These are phyloP conservation scores for roundworm (Caenorhabditis elegans) DNA, from an alignment of 1,140 invertebrate genomes.

Conservation along the genomic window DNA sequence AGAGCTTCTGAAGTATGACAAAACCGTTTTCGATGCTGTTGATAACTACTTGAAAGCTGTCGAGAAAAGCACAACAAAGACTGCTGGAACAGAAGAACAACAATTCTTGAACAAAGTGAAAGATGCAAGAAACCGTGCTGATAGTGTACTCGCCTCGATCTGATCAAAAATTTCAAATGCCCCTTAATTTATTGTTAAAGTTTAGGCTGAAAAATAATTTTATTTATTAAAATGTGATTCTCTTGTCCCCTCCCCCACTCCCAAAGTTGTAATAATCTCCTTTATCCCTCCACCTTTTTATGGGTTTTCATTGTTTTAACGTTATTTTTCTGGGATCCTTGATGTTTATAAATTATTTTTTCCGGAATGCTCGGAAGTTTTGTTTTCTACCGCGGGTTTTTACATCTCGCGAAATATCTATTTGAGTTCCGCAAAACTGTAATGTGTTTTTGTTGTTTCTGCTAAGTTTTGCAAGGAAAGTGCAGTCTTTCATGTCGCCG, in stretches of 20 bases:
- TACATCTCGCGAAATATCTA: neutral
- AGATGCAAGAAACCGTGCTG: constrained; percentile 16
- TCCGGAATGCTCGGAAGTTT: neutral
- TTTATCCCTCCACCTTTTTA: constrained; percentile 21
- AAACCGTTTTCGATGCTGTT: constrained; percentile 13
- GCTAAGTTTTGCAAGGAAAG: too few species aligned
- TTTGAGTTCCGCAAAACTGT: neutral
- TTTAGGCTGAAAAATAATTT: neutral
- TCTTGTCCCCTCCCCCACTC: neutral
- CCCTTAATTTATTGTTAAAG: neutral
- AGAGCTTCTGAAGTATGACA: constrained; percentile 34
- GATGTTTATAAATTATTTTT: neutral
- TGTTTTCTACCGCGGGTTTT: neutral
- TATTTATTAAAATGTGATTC: constrained; percentile 32
- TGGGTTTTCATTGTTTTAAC: constrained; percentile 34
- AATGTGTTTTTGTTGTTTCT: too few species aligned
- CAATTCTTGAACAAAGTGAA: constrained; percentile 1
- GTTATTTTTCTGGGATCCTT: constrained; percentile 6
- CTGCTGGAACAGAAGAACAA: neutral
- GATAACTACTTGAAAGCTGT: constrained; percentile 15
- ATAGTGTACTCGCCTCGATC: neutral
- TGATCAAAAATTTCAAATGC: neutral
- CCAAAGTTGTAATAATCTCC: constrained; percentile 13
- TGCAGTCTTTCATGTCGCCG: neutral
- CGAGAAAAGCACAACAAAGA: neutral